Conservation (phyloP, 1,140 invertebrate species). For the Phymastichus coffea region DNA sequence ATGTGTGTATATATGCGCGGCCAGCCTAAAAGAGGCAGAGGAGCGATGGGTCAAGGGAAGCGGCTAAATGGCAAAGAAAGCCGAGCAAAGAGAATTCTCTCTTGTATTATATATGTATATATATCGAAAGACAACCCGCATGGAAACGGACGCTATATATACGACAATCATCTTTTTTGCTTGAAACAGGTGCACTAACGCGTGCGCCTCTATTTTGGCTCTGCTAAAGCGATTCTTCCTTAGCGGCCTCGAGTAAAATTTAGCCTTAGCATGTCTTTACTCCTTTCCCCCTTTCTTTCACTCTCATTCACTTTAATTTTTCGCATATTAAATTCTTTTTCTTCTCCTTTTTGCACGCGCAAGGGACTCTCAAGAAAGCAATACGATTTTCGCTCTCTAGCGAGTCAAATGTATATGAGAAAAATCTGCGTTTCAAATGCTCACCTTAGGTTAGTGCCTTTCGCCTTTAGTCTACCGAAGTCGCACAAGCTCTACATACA, state of each 20-base stretch:
- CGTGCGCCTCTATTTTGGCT: slow-evolving; percentile 32
- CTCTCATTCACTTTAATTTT: neutral
- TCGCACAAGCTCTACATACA: neutral
- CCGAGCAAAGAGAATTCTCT: neutral
- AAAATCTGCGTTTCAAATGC: slow-evolving; percentile 26
- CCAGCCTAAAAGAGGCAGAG: no score
- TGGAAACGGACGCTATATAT: slow-evolving; percentile 21
- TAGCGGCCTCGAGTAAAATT: slow-evolving; percentile 8
- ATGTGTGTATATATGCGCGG: slow-evolving; percentile 5
- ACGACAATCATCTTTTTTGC: slow-evolving; percentile 29
- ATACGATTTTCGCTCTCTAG: neutral
- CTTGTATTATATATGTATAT: no score
- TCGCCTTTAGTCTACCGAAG: neutral
- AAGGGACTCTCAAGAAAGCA: slow-evolving; percentile 5
- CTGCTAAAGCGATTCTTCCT: slow-evolving; percentile 1
- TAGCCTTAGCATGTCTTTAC: neutral
- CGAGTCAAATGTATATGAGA: slow-evolving; percentile 13
- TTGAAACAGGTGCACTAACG: slow-evolving; percentile 34
- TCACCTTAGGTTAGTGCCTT: neutral
- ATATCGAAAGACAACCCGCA: neutral
- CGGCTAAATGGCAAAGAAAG: neutral
- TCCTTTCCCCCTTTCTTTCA: neutral
- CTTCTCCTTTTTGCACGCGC: neutral
- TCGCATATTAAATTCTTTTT: slow-evolving; percentile 4
- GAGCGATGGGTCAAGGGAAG: slow-evolving; percentile 23